Base-by-base conservation (phyloP, 1,140 invertebrate genomes). In the Atta texana region DNA sequence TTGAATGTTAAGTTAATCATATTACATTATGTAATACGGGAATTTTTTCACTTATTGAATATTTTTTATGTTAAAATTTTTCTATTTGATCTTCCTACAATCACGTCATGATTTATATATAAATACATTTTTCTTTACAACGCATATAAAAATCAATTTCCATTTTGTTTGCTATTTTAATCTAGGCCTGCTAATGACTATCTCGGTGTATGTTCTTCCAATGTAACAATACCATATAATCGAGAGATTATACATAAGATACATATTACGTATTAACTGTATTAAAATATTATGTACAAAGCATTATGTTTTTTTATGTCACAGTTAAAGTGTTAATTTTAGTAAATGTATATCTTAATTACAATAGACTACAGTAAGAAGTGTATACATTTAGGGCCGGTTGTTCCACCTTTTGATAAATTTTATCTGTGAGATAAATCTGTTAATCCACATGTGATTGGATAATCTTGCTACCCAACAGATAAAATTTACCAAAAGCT, bases 161-260 rank as follows among this genome's bases (percentile, higher is more conserved):
- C 18, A 8, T 55, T 68, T 44, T 66, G 31, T 21, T 14, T 69
- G 28, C 21, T 2, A 16, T 24, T 24, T 77, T 4, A 80, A 80
- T 24, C 8, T 39, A 10, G 63, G 2, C 14, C 24, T 24, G n/a
- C 21, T 77, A 89, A 59, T 55, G 77, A 89, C 61, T 39, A 89
- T 87, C 68, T 78, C 71, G 12, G 4, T 84, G 49, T 87, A 74
- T 51, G 59, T 78, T 90, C 89, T 90, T 90, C 88, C 89, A 89
- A 66, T 16, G 72, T 28, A 44, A 63, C 12, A 59, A 53, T 69
- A 53, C 12, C 16, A 12, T 31, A 86, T 57, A 81, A 59, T 69
- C 77, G 10, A 77, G 59, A 72, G 24, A 24, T 24, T 24, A 24
- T 24, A 59, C 44, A 4, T 63, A 86, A 55, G 21, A 64, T 12